These are phyloP conservation scores for Xylota sylvarum DNA, from an alignment of 2,888 invertebrate genomes.

Conservation along the genomic window DNA sequence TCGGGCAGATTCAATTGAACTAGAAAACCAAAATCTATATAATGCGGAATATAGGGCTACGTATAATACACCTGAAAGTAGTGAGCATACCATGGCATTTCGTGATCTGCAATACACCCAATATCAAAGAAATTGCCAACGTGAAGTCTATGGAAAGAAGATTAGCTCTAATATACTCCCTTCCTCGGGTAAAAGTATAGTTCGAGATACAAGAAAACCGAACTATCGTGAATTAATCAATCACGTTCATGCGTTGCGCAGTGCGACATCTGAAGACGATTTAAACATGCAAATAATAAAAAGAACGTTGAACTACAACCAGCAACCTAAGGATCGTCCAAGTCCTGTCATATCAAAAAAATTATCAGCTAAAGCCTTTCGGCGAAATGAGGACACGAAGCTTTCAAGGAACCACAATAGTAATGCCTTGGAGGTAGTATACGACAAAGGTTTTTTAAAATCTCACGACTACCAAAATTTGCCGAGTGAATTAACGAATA, in stretches of 20 bases:
- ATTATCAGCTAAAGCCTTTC: background rate
- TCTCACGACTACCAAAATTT: conserved; percentile 25
- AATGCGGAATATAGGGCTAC: conserved; percentile 4
- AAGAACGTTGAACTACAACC: conserved; percentile 82
- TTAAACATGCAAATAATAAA: conserved; percentile 84
- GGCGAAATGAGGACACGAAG: background rate
- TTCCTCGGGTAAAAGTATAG: conserved; percentile 3
- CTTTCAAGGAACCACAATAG: background rate
- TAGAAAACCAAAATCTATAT: conserved; percentile 25
- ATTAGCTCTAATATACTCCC: background rate
- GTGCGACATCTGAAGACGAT: conserved; percentile 83
- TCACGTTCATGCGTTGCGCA: conserved; percentile 81
- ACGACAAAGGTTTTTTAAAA: conserved; percentile 54
- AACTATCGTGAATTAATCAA: conserved; percentile 83
- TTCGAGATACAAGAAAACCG: conserved; percentile 79
- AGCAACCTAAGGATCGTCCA: conserved; percentile 60
- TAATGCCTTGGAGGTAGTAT: conserved; percentile 22
- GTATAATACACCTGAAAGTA: conserved; percentile 12
- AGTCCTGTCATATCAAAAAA: conserved; percentile 30
- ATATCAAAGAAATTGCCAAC: background rate
- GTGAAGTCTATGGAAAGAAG: conserved; percentile 1
- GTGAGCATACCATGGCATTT: conserved; percentile 14
- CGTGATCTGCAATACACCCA: conserved; percentile 8
- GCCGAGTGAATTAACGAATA: background rate
- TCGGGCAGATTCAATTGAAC: conserved; percentile 10